Base-by-base conservation (phyloP, 2,113 vertebrate genomes). In the Corythornis vintsioides region DNA sequence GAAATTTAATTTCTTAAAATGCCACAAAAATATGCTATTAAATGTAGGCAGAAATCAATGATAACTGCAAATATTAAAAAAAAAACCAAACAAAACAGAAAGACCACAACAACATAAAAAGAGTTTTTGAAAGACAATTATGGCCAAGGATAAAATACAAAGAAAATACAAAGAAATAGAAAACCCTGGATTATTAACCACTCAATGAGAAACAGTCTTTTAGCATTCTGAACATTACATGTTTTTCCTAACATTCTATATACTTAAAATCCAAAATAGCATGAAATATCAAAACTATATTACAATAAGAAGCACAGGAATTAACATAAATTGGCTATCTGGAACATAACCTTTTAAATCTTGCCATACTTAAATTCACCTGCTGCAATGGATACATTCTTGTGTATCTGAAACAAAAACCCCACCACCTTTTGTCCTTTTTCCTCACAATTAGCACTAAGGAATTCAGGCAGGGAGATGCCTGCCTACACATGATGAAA, bases 291-390 rank as follows among this genome's bases (percentile, higher is more conserved):
- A 67, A 50, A 87, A 64, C 16, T 38, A 3, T 67, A 15, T 48
- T 86, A 13, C 15, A 67, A 9, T 60, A 40, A 60, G 33, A 63
- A 75, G 25, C 4, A 50, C 10, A 69, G 21, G 12, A 81, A 19
- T 60, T 15, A 74, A 24, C 4, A 3, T 38, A 53, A 55, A 38
- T 50, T 2, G 1, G 0, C 70, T 74, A 13, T 2, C 0, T 59
- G 13, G 22, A 8, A 31, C 47, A 24, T 13, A 77, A 42, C 8
- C 10, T 86, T 73, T 59, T 73, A 50, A 56, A 12, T 78, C 31
- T 71, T 72, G 25, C 26, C 29, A 7, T 61, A 4, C 33, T 88
- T 17, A 45, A 38, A 53, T 29, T 74, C 69, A 78, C 17, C 21
- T 59, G 11, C 29, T 21, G 15, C 53, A 43, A 69, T 14, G 6